A percentile compares a stretch with the other conserved stretches of the same genome.
Conservation (phyloP, 2,888 invertebrate genomes). For the Cremastinae sp. region DNA sequence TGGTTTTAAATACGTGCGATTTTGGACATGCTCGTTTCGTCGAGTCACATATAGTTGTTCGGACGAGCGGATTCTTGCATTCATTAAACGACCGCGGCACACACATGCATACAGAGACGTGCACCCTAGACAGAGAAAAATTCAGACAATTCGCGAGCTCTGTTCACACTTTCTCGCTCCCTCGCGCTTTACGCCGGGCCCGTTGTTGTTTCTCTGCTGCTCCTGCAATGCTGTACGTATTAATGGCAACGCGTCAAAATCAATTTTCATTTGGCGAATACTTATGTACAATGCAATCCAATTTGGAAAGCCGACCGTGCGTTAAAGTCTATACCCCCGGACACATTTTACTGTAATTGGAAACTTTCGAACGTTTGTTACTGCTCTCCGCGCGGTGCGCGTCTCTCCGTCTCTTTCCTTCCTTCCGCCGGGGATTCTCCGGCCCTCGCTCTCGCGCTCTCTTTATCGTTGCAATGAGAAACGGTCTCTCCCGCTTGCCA, state of each 20-base stretch:
- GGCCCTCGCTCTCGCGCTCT: neutral
- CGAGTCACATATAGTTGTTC: neutral
- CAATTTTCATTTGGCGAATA: slow-evolving; percentile 79
- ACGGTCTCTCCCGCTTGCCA: slow-evolving; percentile 41
- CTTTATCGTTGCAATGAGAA: slow-evolving; percentile 48
- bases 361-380: slow-evolving; percentile 74
- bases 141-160: slow-evolving; percentile 9
- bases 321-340: slow-evolving; percentile 56
- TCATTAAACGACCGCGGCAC: slow-evolving; percentile 76
- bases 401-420: slow-evolving; percentile 26
- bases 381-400: slow-evolving; percentile 42
- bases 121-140: neutral
- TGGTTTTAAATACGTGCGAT: slow-evolving; percentile 20
- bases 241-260: slow-evolving; percentile 78
- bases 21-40: slow-evolving; percentile 24
- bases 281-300: slow-evolving; percentile 78
- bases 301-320: slow-evolving; percentile 72
- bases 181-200: slow-evolving; percentile 24
- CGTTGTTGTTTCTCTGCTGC: slow-evolving; percentile 46
- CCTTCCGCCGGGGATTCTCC: slow-evolving; percentile 2
- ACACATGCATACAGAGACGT: slow-evolving; percentile 56
- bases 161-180: slow-evolving; percentile 23
- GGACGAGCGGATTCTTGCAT: slow-evolving; percentile 72
- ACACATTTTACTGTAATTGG: slow-evolving; percentile 77
- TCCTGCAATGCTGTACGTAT: slow-evolving; percentile 67